These are phyloP conservation scores for Formica selysi DNA, from an alignment of 1,140 invertebrate species.

Conservation along the genomic window DNA sequence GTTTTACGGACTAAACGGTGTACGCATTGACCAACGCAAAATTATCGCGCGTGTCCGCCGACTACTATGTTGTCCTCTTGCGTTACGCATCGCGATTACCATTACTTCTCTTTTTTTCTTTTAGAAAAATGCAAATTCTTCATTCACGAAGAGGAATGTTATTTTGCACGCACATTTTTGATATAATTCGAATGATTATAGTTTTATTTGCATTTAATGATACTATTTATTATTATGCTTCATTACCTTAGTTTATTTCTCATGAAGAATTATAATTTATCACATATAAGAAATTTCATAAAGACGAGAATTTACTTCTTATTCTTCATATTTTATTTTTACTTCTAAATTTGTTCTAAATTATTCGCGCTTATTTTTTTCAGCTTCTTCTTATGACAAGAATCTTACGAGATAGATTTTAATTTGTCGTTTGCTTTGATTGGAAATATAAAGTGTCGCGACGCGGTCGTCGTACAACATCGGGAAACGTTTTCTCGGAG, in stretches of 20 bases:
- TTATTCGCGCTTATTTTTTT: neutral
- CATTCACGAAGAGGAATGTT: neutral
- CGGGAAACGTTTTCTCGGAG: conserved; percentile 35
- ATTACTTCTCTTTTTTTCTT: conserved; percentile 29
- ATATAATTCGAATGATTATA: neutral
- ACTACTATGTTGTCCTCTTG: conserved; percentile 32
- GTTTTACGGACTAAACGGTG: conserved; percentile 66
- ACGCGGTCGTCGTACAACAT: neutral
- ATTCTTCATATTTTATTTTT: neutral
- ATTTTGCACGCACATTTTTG: neutral
- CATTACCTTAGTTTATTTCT: neutral
- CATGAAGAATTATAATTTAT: neutral
- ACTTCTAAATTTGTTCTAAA: neutral
- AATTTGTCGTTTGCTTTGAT: neutral
- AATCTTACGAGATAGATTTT: neutral
- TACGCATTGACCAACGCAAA: conserved; percentile 65
- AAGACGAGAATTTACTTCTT: neutral
- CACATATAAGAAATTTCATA: neutral
- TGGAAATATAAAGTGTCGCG: neutral
- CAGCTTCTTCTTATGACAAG: neutral
- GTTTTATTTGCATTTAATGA: neutral
- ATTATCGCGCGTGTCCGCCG: conserved; percentile 65
- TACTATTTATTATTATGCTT: neutral
- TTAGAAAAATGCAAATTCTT: conserved; percentile 52
- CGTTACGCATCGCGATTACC: conserved; percentile 19